Percentiles rank a stretch among this genome's conserved stretches.
Evolutionary conservation across 2,888 invertebrate genomes (phyloP).

Genomic region (Leptinotarsa haldemani): DNA sequence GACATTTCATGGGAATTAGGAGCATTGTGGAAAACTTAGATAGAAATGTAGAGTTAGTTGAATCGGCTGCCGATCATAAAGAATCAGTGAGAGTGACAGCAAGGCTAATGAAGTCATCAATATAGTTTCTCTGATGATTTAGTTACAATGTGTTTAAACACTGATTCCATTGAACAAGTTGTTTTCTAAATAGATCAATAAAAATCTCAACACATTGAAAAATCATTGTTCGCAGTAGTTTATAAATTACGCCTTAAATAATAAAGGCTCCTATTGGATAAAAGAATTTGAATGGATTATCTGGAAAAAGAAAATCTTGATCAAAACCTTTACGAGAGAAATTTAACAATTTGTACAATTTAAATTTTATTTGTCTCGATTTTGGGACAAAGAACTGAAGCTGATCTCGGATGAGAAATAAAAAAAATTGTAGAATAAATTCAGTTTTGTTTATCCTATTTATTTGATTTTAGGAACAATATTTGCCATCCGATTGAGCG

Average conservation of each 20-base stretch:
- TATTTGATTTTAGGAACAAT: neutral
- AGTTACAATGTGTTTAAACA: too few species aligned
- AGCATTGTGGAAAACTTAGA: too few species aligned
- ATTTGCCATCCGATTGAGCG: constrained; percentile 20
- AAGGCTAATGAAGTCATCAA: too few species aligned
- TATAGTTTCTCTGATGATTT: too few species aligned
- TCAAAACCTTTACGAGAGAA: neutral
- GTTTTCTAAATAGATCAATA: neutral
- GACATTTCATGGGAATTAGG: too few species aligned
- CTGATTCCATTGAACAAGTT: neutral
- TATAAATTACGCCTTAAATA: neutral
- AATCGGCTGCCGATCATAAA: too few species aligned
- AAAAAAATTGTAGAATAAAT: neutral
- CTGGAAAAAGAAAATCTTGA: constrained; percentile 4
- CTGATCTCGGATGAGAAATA: constrained; percentile 8
- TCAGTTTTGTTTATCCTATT: neutral
- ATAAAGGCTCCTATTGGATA: neutral
- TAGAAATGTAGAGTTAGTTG: too few species aligned
- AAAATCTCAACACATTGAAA: neutral
- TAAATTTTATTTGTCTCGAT: neutral
- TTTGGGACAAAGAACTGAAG: constrained; percentile 6
- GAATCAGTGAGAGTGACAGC: too few species aligned
- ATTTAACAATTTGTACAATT: constrained; percentile 3
- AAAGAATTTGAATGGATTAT: constrained; percentile 9
- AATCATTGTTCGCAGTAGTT: constrained; percentile 17